These are phyloP conservation scores for Archaeoteleia sp. DNA, from an alignment of 2,888 invertebrate genomes.

Conservation along the genomic window DNA sequence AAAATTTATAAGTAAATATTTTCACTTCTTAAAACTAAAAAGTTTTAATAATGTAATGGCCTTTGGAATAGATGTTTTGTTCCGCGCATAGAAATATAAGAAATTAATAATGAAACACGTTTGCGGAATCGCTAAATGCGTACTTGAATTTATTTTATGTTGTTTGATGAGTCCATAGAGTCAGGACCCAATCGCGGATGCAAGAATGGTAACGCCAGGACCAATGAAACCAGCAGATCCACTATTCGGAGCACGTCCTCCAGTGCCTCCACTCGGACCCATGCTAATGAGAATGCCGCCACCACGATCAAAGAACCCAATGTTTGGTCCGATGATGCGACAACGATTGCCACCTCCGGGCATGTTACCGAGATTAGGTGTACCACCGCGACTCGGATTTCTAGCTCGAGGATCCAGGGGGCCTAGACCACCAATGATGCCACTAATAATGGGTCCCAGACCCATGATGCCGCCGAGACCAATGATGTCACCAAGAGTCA, in stretches of 20 bases:
- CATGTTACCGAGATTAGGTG: conserved; percentile 1
- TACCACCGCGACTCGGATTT: conserved; percentile 46
- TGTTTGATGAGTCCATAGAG: conserved; percentile 68
- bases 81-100: no score
- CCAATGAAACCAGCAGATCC: conserved; percentile 62
- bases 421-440: conserved; percentile 54
- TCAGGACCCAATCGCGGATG: conserved; percentile 64
- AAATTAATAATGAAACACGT: no score
- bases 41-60: no score
- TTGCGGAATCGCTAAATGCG: no score
- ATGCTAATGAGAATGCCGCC: conserved; percentile 59
- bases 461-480: conserved; percentile 58
- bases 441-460: conserved; percentile 55
- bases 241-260: conserved; percentile 61
- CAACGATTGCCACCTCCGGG: conserved; percentile 57
- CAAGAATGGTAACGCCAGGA: conserved; percentile 59
- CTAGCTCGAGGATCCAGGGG: conserved; percentile 53
- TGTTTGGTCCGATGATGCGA: conserved; percentile 59
- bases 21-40: no score
- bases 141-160: no score
- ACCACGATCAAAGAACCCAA: conserved; percentile 53
- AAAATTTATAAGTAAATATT: no score
- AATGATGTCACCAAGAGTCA: conserved; percentile 62
- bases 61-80: no score
- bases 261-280: conserved; percentile 58